These are phyloP conservation scores for Epinotia brunnichana DNA, from an alignment of 2,888 invertebrate genomes.

Conservation along the genomic window DNA sequence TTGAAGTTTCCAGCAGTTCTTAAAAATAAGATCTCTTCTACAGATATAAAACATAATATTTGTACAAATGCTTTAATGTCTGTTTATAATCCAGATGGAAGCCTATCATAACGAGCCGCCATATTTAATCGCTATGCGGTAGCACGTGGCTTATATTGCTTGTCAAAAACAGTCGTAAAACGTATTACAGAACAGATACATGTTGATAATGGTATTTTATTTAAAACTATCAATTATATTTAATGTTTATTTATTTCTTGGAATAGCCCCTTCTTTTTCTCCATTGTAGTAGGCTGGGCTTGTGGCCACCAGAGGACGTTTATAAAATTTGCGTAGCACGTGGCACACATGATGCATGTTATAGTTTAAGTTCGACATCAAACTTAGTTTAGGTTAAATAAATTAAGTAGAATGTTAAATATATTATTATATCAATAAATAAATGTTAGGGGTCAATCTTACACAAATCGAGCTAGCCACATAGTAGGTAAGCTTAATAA, in stretches of 20 bases:
- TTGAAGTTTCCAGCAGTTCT: neutral
- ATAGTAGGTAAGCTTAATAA: no score
- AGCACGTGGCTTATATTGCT: slow-evolving; percentile 36
- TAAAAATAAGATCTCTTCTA: neutral
- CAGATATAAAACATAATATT: slow-evolving; percentile 10
- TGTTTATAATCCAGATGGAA: slow-evolving; percentile 32
- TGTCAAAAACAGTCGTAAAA: slow-evolving; percentile 30
- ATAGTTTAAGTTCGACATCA: no score
- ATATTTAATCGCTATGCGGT: slow-evolving; percentile 20
- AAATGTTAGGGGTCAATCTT: no score
- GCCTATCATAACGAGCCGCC: slow-evolving; percentile 14
- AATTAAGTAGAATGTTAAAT: no score
- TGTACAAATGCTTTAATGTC: slow-evolving; percentile 18
- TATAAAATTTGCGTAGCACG: no score
- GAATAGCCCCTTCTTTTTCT: neutral
- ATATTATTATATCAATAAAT: no score
- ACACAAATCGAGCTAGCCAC: no score
- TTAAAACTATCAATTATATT: neutral
- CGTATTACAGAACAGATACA: slow-evolving; percentile 24
- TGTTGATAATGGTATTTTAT: slow-evolving; percentile 7
- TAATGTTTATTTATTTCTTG: neutral
- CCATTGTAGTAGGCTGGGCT: no score
- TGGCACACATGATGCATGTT: no score
- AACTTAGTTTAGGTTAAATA: no score
- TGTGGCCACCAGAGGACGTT: no score